These are phyloP conservation scores for Cephus sareptanus DNA, from an alignment of 2,888 invertebrate genomes.

Conservation along the genomic window DNA sequence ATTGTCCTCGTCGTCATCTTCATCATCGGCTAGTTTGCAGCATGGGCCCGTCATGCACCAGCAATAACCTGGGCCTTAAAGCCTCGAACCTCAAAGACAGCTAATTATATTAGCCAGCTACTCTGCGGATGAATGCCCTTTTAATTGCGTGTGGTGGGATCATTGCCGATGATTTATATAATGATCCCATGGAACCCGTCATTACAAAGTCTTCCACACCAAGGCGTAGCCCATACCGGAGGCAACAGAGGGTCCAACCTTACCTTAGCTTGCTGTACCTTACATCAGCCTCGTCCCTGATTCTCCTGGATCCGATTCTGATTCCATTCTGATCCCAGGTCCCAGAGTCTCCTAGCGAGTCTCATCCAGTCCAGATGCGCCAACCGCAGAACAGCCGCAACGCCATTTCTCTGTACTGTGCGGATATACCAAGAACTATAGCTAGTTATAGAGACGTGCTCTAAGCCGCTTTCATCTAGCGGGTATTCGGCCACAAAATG, in stretches of 20 bases:
- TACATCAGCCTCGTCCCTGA: neutral
- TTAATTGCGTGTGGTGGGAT: constrained; percentile 20
- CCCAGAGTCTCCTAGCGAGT: neutral
- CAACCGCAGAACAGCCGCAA: neutral
- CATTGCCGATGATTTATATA: constrained; percentile 23
- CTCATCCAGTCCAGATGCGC: neutral
- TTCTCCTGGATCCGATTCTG: neutral
- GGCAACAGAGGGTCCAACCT: neutral
- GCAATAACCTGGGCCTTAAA: neutral
- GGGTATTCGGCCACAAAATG: neutral
- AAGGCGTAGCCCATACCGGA: neutral
- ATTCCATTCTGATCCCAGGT: neutral
- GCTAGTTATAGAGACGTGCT: neutral
- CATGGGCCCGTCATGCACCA: neutral
- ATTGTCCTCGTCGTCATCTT: neutral
- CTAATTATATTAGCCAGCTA: neutral
- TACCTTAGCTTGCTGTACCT: neutral
- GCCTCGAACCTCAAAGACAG: neutral
- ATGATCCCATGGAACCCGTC: constrained; percentile 22
- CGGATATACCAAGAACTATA: neutral
- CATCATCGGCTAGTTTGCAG: neutral
- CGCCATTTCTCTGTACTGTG: neutral
- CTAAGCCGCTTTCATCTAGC: neutral
- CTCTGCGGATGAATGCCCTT: constrained; percentile 18
- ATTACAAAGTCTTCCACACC: constrained; percentile 14